Evolutionary conservation across 1,140 invertebrate species (phyloP).

Genomic region (Dreissena polymorpha): DNA sequence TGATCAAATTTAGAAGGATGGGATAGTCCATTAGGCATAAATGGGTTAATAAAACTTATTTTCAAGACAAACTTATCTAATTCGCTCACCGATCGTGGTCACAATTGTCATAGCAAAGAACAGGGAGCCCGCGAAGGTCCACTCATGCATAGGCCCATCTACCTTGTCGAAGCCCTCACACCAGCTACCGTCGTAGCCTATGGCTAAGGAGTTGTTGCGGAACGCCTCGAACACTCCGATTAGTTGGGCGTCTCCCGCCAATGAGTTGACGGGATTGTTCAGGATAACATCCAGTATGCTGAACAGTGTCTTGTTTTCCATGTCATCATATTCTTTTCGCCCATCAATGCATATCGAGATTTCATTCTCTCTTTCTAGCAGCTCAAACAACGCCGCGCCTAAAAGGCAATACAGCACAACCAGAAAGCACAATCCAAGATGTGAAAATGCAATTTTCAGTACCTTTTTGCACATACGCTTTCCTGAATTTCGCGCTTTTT

Average conservation of each 20-base stretch:
- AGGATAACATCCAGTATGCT: conserved; percentile 57
- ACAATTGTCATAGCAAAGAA: conserved; percentile 98
- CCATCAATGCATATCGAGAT: conserved; percentile 66
- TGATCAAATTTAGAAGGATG: no score
- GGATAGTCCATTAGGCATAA: neutral
- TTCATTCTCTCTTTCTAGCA: conserved; percentile 89
- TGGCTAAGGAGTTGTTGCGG: conserved; percentile 70
- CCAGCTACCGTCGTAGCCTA: conserved; percentile 70
- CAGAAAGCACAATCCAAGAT: conserved; percentile 94
- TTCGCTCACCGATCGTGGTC: conserved; percentile 94
- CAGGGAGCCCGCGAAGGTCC: conserved; percentile 76
- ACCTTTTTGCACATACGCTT: conserved; percentile 86
- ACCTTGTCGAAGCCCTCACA: conserved; percentile 66
- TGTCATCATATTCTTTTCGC: conserved; percentile 66
- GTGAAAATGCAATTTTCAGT: conserved; percentile 95
- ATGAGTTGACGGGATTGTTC: conserved; percentile 59
- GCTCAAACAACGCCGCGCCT: conserved; percentile 95
- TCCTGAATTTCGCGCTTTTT: conserved; percentile 59
- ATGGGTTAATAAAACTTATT: neutral
- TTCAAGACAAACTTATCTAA: neutral
- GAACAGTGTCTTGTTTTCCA: conserved; percentile 67
- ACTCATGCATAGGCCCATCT: conserved; percentile 69
- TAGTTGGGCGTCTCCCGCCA: conserved; percentile 57
- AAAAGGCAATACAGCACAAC: conserved; percentile 95
- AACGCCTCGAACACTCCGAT: conserved; percentile 70